phyloP scores from a whole-genome alignment of 2,113 vertebrate species.

The Sphyrna mokarran region DNA sequence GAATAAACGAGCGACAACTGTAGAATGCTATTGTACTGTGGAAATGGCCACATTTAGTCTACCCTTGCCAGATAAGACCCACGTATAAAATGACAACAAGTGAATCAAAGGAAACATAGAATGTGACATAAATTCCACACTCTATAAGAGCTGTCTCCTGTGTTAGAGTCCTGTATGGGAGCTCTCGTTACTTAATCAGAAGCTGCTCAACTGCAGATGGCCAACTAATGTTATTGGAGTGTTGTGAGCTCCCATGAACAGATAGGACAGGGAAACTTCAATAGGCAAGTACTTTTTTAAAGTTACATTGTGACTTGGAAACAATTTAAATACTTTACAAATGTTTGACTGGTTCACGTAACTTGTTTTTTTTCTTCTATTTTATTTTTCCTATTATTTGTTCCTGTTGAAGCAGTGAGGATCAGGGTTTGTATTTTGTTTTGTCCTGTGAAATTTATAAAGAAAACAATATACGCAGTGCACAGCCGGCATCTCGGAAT shows the following conservation, averaged over 20 bases:
- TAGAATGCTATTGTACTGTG: background rate
- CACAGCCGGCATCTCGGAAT: too few species aligned
- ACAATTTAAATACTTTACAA: background rate
- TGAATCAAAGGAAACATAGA: too few species aligned
- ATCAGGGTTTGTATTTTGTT: too few species aligned
- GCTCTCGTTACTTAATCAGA: background rate
- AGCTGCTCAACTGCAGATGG: background rate
- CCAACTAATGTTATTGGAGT: background rate
- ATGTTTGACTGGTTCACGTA: too few species aligned
- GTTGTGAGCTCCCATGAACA: background rate
- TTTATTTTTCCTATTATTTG: background rate
- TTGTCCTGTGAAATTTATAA: too few species aligned
- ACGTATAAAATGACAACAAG: too few species aligned
- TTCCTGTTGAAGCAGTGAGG: too few species aligned
- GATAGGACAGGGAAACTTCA: background rate
- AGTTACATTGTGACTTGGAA: background rate
- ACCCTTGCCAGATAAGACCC: background rate
- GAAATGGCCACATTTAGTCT: background rate
- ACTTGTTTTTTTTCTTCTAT: too few species aligned
- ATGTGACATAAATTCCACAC: background rate
- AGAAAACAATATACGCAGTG: too few species aligned
- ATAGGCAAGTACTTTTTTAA: too few species aligned
- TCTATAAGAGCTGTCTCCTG: too few species aligned
- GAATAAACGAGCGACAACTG: background rate
- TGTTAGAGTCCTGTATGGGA: background rate